A percentile compares a stretch with the other conserved stretches of the same genome.
These are phyloP conservation scores for Tolmerus cingulatus DNA, from an alignment of 2,888 invertebrate species.

Conservation along the genomic window DNA sequence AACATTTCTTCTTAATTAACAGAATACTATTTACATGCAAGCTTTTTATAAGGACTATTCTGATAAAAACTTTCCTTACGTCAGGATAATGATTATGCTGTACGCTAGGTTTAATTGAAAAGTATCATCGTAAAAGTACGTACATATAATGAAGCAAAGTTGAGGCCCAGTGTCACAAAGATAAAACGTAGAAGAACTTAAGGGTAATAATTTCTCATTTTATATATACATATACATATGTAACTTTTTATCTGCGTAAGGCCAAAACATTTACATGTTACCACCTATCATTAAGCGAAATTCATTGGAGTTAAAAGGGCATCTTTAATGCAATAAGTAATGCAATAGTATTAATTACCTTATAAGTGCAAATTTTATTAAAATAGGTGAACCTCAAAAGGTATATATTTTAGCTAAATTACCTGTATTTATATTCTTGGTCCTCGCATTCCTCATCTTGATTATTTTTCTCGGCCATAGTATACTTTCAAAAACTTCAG, in stretches of 20 bases:
- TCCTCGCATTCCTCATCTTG: conserved; percentile 38
- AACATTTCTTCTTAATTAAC: no score
- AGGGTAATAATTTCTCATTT: not conserved
- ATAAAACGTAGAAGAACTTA: not conserved
- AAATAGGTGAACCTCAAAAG: not conserved
- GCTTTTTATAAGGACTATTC: no score
- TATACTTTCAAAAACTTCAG: conserved; percentile 39
- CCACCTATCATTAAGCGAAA: not conserved
- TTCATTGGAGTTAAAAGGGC: not conserved
- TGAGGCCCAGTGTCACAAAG: not conserved
- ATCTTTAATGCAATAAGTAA: not conserved
- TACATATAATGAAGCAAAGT: not conserved
- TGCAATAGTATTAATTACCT: not conserved
- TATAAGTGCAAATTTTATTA: not conserved
- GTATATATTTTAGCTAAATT: not conserved
- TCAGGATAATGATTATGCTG: no score
- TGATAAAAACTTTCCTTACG: no score
- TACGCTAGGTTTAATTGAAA: not conserved
- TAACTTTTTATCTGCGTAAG: not conserved
- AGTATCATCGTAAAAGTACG: not conserved
- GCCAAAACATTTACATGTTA: not conserved
- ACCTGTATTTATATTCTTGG: conserved; percentile 33
- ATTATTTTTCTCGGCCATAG: conserved; percentile 43
- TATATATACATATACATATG: no score
- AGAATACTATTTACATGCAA: no score